These are phyloP conservation scores for Acrobasis consociella DNA, from an alignment of 2,888 invertebrate genomes.

Conservation along the genomic window DNA sequence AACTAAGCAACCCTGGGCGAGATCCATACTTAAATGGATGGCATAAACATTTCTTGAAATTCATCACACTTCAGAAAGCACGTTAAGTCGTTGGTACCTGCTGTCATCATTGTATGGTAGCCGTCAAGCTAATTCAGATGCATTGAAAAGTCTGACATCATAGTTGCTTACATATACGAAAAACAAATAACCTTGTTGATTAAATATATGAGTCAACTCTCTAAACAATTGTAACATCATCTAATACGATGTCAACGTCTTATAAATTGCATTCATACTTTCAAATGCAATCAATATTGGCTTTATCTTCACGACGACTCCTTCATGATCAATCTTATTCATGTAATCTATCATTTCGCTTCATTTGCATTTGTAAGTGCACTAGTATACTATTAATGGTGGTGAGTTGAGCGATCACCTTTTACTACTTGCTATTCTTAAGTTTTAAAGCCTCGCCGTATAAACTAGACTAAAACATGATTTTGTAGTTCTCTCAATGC, in stretches of 20 bases:
- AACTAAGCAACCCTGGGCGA: too few relatives aligned
- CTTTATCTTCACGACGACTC: slow-evolving; percentile 7
- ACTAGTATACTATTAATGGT: slow-evolving; percentile 1
- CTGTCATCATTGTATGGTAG: too few relatives aligned
- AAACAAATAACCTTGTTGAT: background rate
- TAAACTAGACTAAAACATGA: too few relatives aligned
- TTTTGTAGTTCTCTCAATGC: too few relatives aligned
- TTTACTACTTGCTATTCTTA: background rate
- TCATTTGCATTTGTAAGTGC: slow-evolving; percentile 18
- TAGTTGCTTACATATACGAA: too few relatives aligned
- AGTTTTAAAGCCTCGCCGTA: too few relatives aligned
- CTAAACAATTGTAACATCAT: background rate
- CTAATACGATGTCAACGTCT: background rate
- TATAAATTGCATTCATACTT: background rate
- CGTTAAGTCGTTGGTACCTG: too few relatives aligned
- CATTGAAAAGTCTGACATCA: too few relatives aligned
- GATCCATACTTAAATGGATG: too few relatives aligned
- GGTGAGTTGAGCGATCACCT: background rate
- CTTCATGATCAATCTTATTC: slow-evolving; percentile 17
- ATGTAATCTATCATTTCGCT: slow-evolving; percentile 13
- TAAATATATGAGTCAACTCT: background rate
- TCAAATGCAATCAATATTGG: slow-evolving; percentile 14
- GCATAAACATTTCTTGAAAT: too few relatives aligned
- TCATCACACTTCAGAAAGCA: too few relatives aligned
- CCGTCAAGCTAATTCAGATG: too few relatives aligned